Conservation (phyloP, 2,888 invertebrate species). For the Catocala sponsa region DNA sequence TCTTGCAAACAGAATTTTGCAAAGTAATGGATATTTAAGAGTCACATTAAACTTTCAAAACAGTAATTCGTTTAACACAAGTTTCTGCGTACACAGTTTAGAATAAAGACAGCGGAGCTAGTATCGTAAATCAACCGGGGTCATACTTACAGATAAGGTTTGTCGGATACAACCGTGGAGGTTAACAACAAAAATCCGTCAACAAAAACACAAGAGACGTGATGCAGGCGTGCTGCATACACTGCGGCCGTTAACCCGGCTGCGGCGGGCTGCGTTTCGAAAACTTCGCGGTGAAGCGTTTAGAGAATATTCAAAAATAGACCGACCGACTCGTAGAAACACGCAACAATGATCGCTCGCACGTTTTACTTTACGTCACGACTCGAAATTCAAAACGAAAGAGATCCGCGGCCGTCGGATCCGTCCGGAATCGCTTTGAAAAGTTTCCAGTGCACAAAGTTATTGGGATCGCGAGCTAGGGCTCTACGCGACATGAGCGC, state of each 20-base stretch:
- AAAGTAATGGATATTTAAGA: conserved; percentile 30
- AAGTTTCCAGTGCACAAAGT: conserved; percentile 88
- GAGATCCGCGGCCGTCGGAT: conserved; percentile 64
- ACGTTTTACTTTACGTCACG: conserved; percentile 63
- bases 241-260: conserved; percentile 86
- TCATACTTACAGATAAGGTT: conserved; percentile 87
- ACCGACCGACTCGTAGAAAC: conserved; percentile 76
- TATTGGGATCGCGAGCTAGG: conserved; percentile 79
- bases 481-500: conserved; percentile 74
- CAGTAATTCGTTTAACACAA: conserved; percentile 20
- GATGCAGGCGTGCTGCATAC: conserved; percentile 82
- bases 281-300: conserved; percentile 85
- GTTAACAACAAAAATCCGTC: conserved; percentile 85
- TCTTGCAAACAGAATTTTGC: conserved; percentile 32
- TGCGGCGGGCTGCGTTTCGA: conserved; percentile 84
- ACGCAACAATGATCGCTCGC: conserved; percentile 70
- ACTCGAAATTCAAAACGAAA: conserved; percentile 65
- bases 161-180: conserved; percentile 73
- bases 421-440: conserved; percentile 76
- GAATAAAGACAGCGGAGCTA: conserved; percentile 72
- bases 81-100: conserved; percentile 42
- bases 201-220: conserved; percentile 85
- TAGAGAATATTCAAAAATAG: conserved; percentile 88
- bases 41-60: conserved; percentile 22
- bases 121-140: conserved; percentile 82